These are phyloP conservation scores for Hybos culiciformis DNA, from an alignment of 2,888 invertebrate genomes.

Conservation along the genomic window DNA sequence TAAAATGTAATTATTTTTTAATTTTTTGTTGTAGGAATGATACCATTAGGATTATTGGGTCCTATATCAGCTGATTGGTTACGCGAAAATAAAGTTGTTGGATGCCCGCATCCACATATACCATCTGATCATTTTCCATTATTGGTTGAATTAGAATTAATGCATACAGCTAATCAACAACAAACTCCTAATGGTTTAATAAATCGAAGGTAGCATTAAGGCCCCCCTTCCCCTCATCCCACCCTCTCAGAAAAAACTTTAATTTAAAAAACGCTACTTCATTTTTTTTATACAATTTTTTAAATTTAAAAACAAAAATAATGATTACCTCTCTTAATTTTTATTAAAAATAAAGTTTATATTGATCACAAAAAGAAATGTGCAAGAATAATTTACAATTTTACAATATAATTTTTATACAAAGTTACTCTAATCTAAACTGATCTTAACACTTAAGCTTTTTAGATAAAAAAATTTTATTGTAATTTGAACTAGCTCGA, in stretches of 20 bases:
- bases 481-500: too few relatives aligned
- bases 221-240: too few relatives aligned
- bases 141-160: constrained; percentile 81
- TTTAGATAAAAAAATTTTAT: too few relatives aligned
- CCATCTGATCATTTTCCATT: constrained; percentile 93
- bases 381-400: not conserved
- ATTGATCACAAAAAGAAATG: not conserved
- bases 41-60: constrained; percentile 85
- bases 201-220: constrained; percentile 67
- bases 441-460: too few relatives aligned
- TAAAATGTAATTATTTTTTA: too few relatives aligned
- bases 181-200: constrained; percentile 65
- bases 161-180: constrained; percentile 56
- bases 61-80: constrained; percentile 89
- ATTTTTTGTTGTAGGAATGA: too few relatives aligned
- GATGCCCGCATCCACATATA: constrained; percentile 95
- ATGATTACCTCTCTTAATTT: not conserved
- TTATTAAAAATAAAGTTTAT: not conserved
- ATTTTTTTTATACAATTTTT: not conserved
- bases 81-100: constrained; percentile 90
- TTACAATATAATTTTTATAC: too few relatives aligned
- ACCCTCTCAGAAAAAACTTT: too few relatives aligned
- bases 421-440: too few relatives aligned
- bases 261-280: too few relatives aligned
- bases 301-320: not conserved